Evolutionary conservation across 2,797 vertebrate species (phyloP).

Genomic region (Remorina albescens): DNA sequence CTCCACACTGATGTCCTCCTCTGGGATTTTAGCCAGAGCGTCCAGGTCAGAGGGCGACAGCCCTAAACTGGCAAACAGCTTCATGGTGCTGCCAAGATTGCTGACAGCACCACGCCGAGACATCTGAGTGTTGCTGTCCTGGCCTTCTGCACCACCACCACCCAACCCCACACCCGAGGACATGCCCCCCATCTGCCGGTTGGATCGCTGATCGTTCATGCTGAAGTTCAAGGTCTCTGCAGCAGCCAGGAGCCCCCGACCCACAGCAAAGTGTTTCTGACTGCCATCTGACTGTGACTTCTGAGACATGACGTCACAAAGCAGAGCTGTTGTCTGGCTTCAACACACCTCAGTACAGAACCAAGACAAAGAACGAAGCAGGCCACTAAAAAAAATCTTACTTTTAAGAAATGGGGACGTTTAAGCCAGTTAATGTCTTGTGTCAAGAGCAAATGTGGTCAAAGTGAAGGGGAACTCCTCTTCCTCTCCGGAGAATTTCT

Average conservation of each 20-base stretch:
- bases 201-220: constrained; percentile 77
- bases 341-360: constrained; percentile 13
- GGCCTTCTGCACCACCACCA: constrained; percentile 60
- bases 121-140: constrained; percentile 67
- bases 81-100: constrained; percentile 85
- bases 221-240: constrained; percentile 86
- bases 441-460: constrained; percentile 56
- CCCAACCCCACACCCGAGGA: constrained; percentile 69
- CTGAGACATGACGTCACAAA: constrained; percentile 82
- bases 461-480: constrained; percentile 72
- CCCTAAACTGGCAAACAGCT: constrained; percentile 86
- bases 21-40: constrained; percentile 83
- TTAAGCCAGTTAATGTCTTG: constrained; percentile 20
- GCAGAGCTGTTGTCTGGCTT: constrained; percentile 20
- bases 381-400: constrained; percentile 29
- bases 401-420: constrained; percentile 42
- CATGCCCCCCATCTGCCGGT: constrained; percentile 73
- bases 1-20: constrained; percentile 87
- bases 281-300: constrained; percentile 73
- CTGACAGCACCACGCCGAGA: constrained; percentile 50
- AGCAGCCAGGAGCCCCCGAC: constrained; percentile 84
- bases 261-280: constrained; percentile 84
- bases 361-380: constrained; percentile 64
- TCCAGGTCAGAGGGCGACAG: constrained; percentile 87
- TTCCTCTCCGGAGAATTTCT: constrained; percentile 67